Percentiles rank a stretch among this genome's conserved stretches.
Conservation (phyloP, 1,140 invertebrate species). For the Leptinotarsa undecemlineata region DNA sequence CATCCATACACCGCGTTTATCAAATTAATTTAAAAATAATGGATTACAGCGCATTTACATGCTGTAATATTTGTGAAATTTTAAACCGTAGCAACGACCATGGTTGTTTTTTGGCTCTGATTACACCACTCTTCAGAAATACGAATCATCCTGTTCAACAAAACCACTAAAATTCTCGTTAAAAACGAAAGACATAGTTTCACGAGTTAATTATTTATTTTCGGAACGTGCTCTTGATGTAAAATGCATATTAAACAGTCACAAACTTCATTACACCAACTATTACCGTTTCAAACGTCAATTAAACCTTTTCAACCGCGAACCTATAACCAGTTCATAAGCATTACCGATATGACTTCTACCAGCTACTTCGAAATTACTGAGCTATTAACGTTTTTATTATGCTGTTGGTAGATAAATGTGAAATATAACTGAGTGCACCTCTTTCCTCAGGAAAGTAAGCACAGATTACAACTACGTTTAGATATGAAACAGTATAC, state of each 20-base stretch:
- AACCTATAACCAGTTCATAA: constrained; percentile 2
- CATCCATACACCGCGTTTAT: no score
- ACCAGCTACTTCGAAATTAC: constrained; percentile 3
- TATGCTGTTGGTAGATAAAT: not conserved
- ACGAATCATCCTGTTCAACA: no score
- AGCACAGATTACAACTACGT: no score
- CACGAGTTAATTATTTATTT: constrained; percentile 6
- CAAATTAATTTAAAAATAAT: no score
- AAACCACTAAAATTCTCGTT: not conserved
- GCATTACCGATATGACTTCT: not conserved
- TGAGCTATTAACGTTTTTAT: not conserved
- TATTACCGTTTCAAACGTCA: constrained; percentile 1
- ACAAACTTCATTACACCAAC: not conserved
- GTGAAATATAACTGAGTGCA: not conserved
- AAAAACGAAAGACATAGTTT: not conserved
- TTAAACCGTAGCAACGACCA: no score
- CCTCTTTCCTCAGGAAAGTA: no score
- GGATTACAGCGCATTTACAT: no score
- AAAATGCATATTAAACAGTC: constrained; percentile 1
- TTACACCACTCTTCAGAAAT: no score
- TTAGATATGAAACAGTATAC: no score
- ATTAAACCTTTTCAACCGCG: not conserved
- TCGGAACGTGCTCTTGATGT: not conserved
- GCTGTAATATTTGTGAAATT: no score
- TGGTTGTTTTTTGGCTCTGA: no score